Evolutionary conservation across 2,797 vertebrate genomes (phyloP), one percentile per base, ranked within the genome.

Genomic region (Clamator glandarius): DNA sequence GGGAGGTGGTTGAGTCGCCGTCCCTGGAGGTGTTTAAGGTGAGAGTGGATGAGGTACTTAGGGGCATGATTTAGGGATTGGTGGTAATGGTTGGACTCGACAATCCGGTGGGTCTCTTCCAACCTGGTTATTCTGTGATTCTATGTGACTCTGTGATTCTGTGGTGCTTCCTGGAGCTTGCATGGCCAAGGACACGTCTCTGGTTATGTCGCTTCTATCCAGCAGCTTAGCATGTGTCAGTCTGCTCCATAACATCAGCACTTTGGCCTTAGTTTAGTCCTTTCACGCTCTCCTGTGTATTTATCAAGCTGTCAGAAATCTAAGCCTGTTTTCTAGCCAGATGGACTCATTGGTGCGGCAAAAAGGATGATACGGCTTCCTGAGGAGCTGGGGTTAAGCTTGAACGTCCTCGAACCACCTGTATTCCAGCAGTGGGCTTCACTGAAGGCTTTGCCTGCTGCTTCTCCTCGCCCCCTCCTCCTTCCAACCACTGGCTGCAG

Each of bases 401-500:
- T 5, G 6, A 3, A 0, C 8, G 24, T 23, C 61, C 90, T 67
- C 3, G 2, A 86, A 28, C 39, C 89, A 63, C 69, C 58, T 42
- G 48, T 18, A 2, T 18, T 52, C 50, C 77, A 58, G 16, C 11
- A 1, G 57, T 15, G 26, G 25, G 44, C 41, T 81, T 39, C 64
- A 17, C 92, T 36, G 46, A 63, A 92, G 80, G 86, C 33, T 25
- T 5, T 11, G 29, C 61, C 59, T 64, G 95, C 68, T 79, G 86
- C 84, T 51, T 11, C 82, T 92, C 58, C 82, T 87, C 6, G 1
- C 72, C 68, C 89, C 93, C 77, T 90, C 89, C 89, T 94, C 89
- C 89, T 74, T 7, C 61, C 64, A 76, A 88, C 94, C 78, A 51
- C 67, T 92, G 94, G 89, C 96, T 80, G 58, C 79, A 90, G 69